Base-by-base conservation (phyloP, 1,140 invertebrate genomes). In the Bombus terrestris region DNA sequence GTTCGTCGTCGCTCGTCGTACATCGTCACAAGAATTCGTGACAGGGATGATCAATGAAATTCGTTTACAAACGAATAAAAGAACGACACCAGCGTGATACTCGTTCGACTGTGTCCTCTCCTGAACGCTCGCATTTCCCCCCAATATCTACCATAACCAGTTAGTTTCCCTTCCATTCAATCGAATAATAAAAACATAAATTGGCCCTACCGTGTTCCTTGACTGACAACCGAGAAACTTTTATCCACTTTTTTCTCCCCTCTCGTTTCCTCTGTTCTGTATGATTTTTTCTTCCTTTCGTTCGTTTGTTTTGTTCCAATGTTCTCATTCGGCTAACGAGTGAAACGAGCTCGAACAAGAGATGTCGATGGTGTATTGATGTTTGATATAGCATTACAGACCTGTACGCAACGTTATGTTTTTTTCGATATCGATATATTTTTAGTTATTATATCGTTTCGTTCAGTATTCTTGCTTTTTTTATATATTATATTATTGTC, bases 11-110 rank as follows among this genome's bases (percentile, higher is more conserved):
- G 18, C 6, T 53, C 47, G 75, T 32, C n/a, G 15, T 47, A 6
- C 15, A 22, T 41, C 28, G 69, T 25, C n/a, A 22, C 25, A 77
- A 64, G n/a, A 32, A 59, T 78, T 62, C 28, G n/a, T 28, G 41
- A 75, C 62, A 68, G 82, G 10, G 35, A 28, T 25, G 85, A 72
- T 88, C 81, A 82, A 89, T 82, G 74, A 88, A 87, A 89, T 89
- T 85, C 78, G 88, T 82, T 88, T 75, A 81, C 73, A n/a, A 85
- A 79, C 59, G 74, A 73, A 85, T 80, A 79, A 89, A 87, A 88
- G 88, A 57, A 5, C 66, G 43, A 12, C 43, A 62, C 13, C 3
- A 73, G 76, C 10, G 35, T 32, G 35, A 32, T 32, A 69, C 41
- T 41, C 47, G 81, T 35, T 75, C 76, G 35, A 76, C 32, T 59